These are phyloP conservation scores for Eilema depressum DNA, from an alignment of 2,888 invertebrate genomes.

Conservation along the genomic window DNA sequence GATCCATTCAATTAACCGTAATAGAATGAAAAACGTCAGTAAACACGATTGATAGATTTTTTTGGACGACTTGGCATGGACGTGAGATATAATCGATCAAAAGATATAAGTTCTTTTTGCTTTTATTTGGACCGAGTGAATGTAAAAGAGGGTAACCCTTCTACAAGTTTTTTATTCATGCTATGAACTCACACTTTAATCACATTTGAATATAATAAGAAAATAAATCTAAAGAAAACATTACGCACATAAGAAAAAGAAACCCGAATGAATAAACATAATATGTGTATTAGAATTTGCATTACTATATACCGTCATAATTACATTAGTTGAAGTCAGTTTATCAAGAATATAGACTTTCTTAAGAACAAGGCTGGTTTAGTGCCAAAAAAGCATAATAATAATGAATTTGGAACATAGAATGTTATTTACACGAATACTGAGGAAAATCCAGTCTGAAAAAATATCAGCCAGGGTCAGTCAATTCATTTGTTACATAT, in stretches of 20 bases:
- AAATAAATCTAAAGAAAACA: neutral
- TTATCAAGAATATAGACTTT: neutral
- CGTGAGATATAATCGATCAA: neutral
- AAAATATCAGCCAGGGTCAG: too few relatives aligned
- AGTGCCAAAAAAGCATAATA: neutral
- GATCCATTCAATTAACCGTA: neutral
- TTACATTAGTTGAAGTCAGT: neutral
- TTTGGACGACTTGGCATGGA: neutral
- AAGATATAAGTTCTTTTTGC: neutral
- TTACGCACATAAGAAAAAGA: neutral
- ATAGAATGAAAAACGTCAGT: neutral
- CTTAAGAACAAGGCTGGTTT: too few relatives aligned
- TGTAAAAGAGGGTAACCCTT: neutral
- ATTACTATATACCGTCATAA: neutral
- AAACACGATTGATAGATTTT: neutral
- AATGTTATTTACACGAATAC: too few relatives aligned
- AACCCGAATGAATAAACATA: neutral
- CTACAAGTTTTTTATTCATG: neutral
- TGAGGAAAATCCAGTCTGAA: neutral
- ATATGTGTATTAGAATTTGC: neutral
- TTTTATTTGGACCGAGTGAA: neutral
- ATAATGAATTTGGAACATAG: neutral
- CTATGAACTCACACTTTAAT: neutral
- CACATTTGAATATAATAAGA: neutral
- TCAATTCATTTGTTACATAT: too few relatives aligned